Percentiles rank a stretch among this genome's conserved stretches.
These are phyloP conservation scores for Harpagus bidentatus DNA, from an alignment of 2,113 vertebrate species.

Conservation along the genomic window DNA sequence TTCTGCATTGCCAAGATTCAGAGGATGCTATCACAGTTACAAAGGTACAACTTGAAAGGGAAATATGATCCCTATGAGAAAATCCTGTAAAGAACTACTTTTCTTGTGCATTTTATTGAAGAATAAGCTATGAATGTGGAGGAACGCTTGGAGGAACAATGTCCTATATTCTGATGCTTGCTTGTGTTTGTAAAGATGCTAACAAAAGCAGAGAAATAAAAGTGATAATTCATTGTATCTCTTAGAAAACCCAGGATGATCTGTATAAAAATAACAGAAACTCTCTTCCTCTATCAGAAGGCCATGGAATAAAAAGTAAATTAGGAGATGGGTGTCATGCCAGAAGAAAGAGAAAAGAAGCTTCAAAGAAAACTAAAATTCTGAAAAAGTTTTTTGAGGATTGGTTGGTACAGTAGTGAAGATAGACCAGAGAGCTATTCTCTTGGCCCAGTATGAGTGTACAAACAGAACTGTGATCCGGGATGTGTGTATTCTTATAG, in stretches of 20 bases:
- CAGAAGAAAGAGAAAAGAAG: background rate
- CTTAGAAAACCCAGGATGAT: background rate
- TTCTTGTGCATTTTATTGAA: background rate
- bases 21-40: background rate
- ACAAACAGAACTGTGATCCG: background rate
- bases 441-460: background rate
- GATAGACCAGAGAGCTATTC: background rate
- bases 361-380: background rate
- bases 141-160: background rate
- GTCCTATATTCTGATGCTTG: background rate
- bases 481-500: background rate
- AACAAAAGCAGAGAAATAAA: background rate
- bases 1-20: background rate
- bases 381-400: background rate
- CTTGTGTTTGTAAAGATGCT: background rate
- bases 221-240: background rate
- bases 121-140: accelerated
- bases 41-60: background rate
- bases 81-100: background rate
- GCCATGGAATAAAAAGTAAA: background rate
- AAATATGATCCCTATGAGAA: background rate
- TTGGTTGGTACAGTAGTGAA: background rate
- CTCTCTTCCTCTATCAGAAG: background rate
- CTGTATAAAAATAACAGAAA: background rate
- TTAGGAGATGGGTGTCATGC: background rate